These are phyloP conservation scores for Terrapene triunguis DNA, from an alignment of 2,113 vertebrate species.

Conservation along the genomic window DNA sequence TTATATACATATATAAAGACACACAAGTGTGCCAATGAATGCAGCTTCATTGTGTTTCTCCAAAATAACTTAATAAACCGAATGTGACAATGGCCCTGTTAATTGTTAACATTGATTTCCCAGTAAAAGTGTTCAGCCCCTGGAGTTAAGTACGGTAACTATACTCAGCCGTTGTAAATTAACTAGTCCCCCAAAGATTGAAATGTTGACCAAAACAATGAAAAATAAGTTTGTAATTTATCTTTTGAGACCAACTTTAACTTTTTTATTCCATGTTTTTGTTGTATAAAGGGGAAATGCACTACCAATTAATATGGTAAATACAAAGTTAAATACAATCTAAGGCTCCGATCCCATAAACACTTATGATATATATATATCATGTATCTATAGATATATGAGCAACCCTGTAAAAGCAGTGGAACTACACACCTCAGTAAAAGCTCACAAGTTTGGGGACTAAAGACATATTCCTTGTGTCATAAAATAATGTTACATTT, in stretches of 20 bases:
- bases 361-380: no score
- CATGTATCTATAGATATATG: background rate
- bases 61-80: background rate
- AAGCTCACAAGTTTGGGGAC: background rate
- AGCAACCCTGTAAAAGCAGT: background rate
- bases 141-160: background rate
- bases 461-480: background rate
- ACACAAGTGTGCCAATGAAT: background rate
- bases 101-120: background rate
- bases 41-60: background rate
- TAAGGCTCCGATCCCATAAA: background rate
- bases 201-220: background rate
- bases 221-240: background rate
- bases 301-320: background rate
- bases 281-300: background rate
- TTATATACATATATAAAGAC: background rate
- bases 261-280: background rate
- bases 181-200: background rate
- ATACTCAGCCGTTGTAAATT: background rate
- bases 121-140: background rate
- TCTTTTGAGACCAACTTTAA: background rate
- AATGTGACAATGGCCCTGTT: background rate
- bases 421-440: background rate
- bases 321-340: background rate
- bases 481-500: background rate